Evolutionary conservation across 2,888 invertebrate species (phyloP), one percentile per base, ranked within the genome.

Genomic region (Lasioglossum leucozonium): DNA sequence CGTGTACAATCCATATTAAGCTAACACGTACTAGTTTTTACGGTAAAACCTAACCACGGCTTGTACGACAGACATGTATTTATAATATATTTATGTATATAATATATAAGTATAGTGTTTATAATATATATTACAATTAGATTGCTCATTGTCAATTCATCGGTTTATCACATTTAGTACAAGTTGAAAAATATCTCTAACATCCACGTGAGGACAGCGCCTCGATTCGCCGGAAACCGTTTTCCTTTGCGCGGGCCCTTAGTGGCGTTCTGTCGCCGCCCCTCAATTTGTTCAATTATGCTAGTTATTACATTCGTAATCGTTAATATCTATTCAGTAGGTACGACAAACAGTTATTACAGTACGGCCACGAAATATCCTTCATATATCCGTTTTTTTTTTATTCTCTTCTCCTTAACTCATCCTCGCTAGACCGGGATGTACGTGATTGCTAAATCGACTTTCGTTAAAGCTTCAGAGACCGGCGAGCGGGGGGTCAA

Each of bases 111-210:
- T 90, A 91, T 90, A 91, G 84, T 88, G 86, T 87, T 91, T 16
- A 34, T 16, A n/a, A 44, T 90, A 91, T 94, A 94, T 94, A 93
- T 94, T 95, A 95, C 94, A 95, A 88, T 94, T 93, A 93, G 94
- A 95, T 94, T 94, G 94, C 94, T 95, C 95, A 95, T 95, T 95
- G 94, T 95, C 95, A 94, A 95, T 94, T 95, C 94, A 93, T 94
- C 93, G 93, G 91, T 93, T 91, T 95, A 95, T 94, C 95, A 95
- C 95, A 95, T 95, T 95, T 94, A 95, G 93, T 94, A 94, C 93
- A 95, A 93, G 94, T 94, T 95, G 93, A 95, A 95, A 95, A 95
- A 95, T 95, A 95, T 95, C 91, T 93, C 95, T 95, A 95, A 95
- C 95, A 95, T 94, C 92, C 93, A 95, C 94, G 95, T 95, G 89